Conservation (phyloP, 2,888 invertebrate genomes). For the Tanaodytes sp. region DNA sequence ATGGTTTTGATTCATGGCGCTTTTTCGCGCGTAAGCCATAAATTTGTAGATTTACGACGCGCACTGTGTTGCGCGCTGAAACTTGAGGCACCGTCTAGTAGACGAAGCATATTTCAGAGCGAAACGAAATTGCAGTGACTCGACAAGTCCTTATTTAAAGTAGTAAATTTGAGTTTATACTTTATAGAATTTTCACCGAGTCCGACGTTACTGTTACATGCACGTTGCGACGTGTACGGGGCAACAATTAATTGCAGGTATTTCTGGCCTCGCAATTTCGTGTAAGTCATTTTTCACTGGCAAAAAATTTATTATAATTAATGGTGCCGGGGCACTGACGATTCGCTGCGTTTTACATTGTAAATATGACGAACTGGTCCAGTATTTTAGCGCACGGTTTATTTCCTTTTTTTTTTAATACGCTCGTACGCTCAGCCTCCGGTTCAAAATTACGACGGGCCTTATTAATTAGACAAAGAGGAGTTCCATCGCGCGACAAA, state of each 20-base stretch:
- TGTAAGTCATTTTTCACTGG: neutral
- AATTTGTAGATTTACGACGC: slow-evolving; percentile 43
- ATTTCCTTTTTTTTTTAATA: no score
- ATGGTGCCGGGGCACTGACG: slow-evolving; percentile 3
- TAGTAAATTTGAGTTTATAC: slow-evolving; percentile 31
- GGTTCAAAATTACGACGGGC: no score
- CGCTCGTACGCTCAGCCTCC: no score
- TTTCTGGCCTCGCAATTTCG: slow-evolving; percentile 16
- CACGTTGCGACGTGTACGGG: neutral
- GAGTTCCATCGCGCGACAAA: no score
- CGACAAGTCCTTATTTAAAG: slow-evolving; percentile 38
- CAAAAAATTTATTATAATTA: slow-evolving; percentile 22
- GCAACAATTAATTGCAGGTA: slow-evolving; percentile 26
- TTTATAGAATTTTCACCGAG: slow-evolving; percentile 32
- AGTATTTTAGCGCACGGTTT: no score
- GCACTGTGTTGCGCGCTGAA: slow-evolving; percentile 25
- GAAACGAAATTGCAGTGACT: slow-evolving; percentile 36
- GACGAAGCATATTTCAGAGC: slow-evolving; percentile 38
- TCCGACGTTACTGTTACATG: slow-evolving; percentile 13
- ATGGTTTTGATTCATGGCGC: slow-evolving; percentile 46
- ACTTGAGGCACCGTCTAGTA: slow-evolving; percentile 33
- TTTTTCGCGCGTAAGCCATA: slow-evolving; percentile 38
- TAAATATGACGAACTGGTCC: slow-evolving; percentile 6
- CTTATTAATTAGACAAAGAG: no score
- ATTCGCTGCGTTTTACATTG: slow-evolving; percentile 7